Base-by-base conservation (phyloP, 2,113 vertebrate genomes). In the Anolis sagrei region DNA sequence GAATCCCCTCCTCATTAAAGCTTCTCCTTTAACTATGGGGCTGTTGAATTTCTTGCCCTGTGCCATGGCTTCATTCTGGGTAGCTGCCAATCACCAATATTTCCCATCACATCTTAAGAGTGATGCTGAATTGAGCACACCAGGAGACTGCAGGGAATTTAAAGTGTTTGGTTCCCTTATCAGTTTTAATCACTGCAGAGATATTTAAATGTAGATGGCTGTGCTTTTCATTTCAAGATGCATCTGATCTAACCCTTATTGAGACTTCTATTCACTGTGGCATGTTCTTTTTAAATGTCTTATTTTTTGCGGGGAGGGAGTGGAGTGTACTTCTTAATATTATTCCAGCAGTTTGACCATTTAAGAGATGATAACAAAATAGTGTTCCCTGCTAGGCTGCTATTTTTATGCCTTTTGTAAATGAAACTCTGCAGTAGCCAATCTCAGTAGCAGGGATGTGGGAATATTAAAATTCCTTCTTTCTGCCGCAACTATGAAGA, bases 331-430 rank as follows among this genome's bases (percentile, higher is more conserved):
- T 83, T 3, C 21, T 89, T 87, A 88, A 64, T 27, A 80, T 68
- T 88, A 73, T 85, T 91, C 73, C 64, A 82, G 25, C 32, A 88
- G 48, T 49, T 2, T 18, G 90, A 86, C 21, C 18, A 89, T 84
- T 88, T 86, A 86, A 87, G 83, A 91, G 61, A 34, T 51, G 70
- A 77, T 78, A 83, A 27, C 36, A 68, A 78, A 89, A 82, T 82
- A 78, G 0, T 76, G 66, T 87, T 89, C 91, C 14, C 32, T 81
- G 80, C 58, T 29, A 70, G 39, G n/a, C 9, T 70, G 13, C 68
- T 92, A 39, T 72, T 91, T 91, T 83, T 77, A 62, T 5, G 0
- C 77, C 2, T 25, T 82, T 84, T 44, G 18, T 89, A 81, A 87
- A 85, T 89, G 74, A 89, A 87, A 32, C 13, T 66, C 34, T 83